Base-by-base conservation (phyloP, 2,113 vertebrate species). In the Sapajus apella region DNA sequence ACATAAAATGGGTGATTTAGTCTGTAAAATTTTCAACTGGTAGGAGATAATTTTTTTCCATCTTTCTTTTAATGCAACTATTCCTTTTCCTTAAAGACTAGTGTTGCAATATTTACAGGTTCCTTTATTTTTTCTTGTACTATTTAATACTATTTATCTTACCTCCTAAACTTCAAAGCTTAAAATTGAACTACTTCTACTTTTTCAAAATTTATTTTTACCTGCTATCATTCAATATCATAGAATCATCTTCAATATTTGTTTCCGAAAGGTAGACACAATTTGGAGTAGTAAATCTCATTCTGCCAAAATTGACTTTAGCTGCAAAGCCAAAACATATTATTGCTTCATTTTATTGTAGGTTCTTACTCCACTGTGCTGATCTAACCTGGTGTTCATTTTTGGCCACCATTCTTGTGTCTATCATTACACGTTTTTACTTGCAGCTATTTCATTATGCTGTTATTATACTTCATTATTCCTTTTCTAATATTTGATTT, bases 171-270 rank as follows among this genome's bases (percentile, higher is more conserved):
- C 37, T 61, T 83, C 75, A 47, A 79, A 79, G 52, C 37, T 61
- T 83, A 91, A 91, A 91, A 79, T 72, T 75, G 37, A 87, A 8
- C 82, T 55, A 27, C n/a, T 20, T 52, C 35, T 52, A 76, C 10
- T 55, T 86, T 77, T 95, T 55, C 56, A 40, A 81, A 93, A 58
- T 66, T 61, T 83, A 56, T 68, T 72, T 95, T 66, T 72, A 75
- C 61, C 81, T 81, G 25, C 45, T 61, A 58, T 93, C 14, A 87
- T 58, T 91, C 70, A 83, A 55, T 30, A 43, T 37, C 79, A 90
- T 76, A 85, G 61, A 76, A 80, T 85, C 79, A 75, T 52, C 64
- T 79, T 85, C 73, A 92, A 58, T 89, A 85, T 91, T 95, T 94
- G 94, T 94, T 93, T 92, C 68, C 45, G 58, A 94, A 92, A 75